Evolutionary conservation across 2,113 vertebrate genomes (phyloP).

Genomic region (Pomatostomus ruficeps): DNA sequence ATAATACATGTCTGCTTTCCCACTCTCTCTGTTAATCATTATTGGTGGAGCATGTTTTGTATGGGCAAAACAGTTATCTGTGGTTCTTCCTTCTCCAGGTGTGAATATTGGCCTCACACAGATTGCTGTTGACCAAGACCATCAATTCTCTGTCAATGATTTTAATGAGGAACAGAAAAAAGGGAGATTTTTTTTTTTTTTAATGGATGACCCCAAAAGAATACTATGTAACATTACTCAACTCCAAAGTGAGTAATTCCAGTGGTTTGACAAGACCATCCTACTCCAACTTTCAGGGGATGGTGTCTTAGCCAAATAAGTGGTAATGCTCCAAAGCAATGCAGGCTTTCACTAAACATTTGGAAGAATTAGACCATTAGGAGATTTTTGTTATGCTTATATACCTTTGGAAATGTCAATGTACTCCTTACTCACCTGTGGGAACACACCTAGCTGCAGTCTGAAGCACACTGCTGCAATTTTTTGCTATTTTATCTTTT

Average conservation of each 20-base stretch:
- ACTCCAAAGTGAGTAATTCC: slow-evolving; percentile 15
- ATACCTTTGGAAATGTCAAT: not conserved
- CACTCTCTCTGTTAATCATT: not conserved
- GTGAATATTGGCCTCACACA: not conserved
- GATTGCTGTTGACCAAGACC: not conserved
- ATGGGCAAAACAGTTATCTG: not conserved
- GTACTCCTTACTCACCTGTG: not conserved
- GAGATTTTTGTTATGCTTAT: not conserved
- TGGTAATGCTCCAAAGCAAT: not conserved
- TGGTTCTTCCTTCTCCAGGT: not conserved
- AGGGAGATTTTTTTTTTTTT: not conserved
- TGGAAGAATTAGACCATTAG: not conserved
- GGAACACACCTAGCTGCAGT: not conserved
- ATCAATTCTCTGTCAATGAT: not conserved
- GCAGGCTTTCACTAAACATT: not conserved
- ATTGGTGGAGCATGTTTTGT: not conserved
- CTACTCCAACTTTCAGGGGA: not conserved
- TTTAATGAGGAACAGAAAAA: slow-evolving; percentile 30
- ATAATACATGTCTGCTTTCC: not conserved
- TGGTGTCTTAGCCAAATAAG: not conserved
- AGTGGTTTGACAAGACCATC: not conserved
- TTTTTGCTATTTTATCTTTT: not conserved
- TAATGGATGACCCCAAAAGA: not conserved
- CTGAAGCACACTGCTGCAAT: not conserved
- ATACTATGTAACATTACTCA: slow-evolving; percentile 1